A percentile compares a stretch with the other conserved stretches of the same genome.
Evolutionary conservation across 1,140 invertebrate genomes (phyloP).

Genomic region (Zaprionus gabonicus): DNA sequence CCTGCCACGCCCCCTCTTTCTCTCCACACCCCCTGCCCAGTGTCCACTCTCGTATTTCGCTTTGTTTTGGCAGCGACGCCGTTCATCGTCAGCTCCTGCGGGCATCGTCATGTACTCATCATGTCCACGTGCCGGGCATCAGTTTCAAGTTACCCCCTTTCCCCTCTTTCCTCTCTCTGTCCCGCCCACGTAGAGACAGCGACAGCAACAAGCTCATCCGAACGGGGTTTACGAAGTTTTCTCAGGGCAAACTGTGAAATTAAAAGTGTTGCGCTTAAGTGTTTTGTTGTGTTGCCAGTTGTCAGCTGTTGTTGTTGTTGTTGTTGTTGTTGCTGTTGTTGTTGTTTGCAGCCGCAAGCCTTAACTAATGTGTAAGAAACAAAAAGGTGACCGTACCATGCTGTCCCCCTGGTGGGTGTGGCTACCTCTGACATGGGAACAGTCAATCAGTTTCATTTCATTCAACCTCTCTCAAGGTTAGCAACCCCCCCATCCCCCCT

Average conservation of each 20-base stretch:
- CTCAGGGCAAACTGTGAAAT: slow-evolving; percentile 58
- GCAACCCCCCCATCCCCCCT: neutral
- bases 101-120: slow-evolving; percentile 51
- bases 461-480: slow-evolving; percentile 1
- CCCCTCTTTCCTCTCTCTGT: neutral
- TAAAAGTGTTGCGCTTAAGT: slow-evolving; percentile 80
- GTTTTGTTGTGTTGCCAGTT: slow-evolving; percentile 70
- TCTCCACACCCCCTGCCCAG: neutral
- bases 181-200: neutral
- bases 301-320: slow-evolving; percentile 26
- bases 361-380: slow-evolving; percentile 70
- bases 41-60: slow-evolving; percentile 6
- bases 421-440: slow-evolving; percentile 38
- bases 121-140: slow-evolving; percentile 78
- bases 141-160: slow-evolving; percentile 66
- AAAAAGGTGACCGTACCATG: slow-evolving; percentile 53
- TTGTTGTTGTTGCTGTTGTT: slow-evolving; percentile 46
- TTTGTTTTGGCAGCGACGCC: slow-evolving; percentile 27
- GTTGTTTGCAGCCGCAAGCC: slow-evolving; percentile 55
- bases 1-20: neutral
- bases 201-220: neutral
- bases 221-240: slow-evolving; percentile 31
- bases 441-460: slow-evolving; percentile 64
- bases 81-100: slow-evolving; percentile 9
- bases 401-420: slow-evolving; percentile 24